Evolutionary conservation across 2,113 vertebrate species (phyloP).

Genomic region (Dermatemys mawii): DNA sequence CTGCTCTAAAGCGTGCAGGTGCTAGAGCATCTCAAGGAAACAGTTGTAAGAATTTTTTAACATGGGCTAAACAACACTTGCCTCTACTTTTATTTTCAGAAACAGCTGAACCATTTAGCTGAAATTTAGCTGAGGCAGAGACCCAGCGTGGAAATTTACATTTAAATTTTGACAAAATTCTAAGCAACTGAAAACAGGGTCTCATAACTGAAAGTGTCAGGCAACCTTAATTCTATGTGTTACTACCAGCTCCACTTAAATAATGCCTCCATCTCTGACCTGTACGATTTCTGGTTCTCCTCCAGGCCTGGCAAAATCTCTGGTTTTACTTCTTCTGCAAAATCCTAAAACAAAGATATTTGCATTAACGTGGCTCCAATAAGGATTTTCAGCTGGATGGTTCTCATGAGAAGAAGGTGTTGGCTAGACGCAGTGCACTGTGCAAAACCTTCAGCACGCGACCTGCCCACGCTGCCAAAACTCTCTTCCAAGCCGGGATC

Average conservation of each 20-base stretch:
- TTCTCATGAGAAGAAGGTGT: neutral
- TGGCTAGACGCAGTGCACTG: fast-evolving
- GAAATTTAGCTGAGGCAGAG: no score
- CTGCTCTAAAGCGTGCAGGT: neutral
- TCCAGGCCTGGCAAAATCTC: neutral
- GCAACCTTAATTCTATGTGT: neutral
- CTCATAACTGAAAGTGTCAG: neutral
- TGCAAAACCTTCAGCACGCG: neutral
- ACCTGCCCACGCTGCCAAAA: neutral
- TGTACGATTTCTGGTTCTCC: neutral
- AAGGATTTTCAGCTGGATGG: neutral
- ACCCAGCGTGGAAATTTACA: no score
- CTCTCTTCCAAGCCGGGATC: neutral
- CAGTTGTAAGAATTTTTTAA: neutral
- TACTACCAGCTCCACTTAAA: neutral
- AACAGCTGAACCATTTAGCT: neutral
- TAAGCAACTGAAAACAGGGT: neutral
- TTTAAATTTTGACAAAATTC: neutral
- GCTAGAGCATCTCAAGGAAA: neutral
- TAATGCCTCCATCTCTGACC: neutral
- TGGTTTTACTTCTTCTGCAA: neutral
- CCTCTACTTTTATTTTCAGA: neutral
- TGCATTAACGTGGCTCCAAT: neutral
- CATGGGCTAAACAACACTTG: neutral
- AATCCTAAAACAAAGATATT: neutral